Base-by-base conservation (phyloP, 1,140 invertebrate species). In the Eumeta japonica region DNA sequence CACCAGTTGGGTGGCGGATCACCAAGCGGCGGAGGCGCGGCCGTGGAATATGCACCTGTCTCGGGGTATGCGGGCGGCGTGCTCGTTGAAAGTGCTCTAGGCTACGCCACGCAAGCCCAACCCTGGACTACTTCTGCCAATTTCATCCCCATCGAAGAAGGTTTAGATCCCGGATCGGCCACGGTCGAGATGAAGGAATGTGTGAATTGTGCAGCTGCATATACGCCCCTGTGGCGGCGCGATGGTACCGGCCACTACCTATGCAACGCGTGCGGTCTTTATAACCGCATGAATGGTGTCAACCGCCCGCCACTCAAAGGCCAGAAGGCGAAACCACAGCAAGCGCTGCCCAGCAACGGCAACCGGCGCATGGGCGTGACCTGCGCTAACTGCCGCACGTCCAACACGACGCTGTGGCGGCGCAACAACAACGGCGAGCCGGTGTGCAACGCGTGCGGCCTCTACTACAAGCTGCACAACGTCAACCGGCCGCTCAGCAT, bases 401-500 rank as follows among this genome's bases (percentile, higher is more conserved):
- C 80, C 31, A 89, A 83, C 43, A 94, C 91, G 1, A 93, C 90
- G 2, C 77, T 94, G 16, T 94, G 91, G 90, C 73, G 92, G 28
- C 77, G 91, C 50, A 92, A 93, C 71, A 89, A 89, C 61, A 84
- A 86, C 55, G 92, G 92, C 10, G 90, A 93, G 61, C 89, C 90
- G 3, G 92, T 94, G 2, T 94, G 92, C 72, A 94, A 94, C 70
- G 91, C 91, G 5, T 94, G 91, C 58, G 90, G 92, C 11, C 82
- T 94, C 7, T 94, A 94, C 74, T 93, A 78, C 73, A 94, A 94
- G 76, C 75, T 94, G 28, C 92, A 94, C 65, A 83, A 82, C 45
- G 91, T 94, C 28, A 87, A 88, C 62, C 80, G 87, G 42, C 94
- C 94, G 10, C 65, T 92, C 35, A 89, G 90, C 32, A 97, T 97